Evolutionary conservation across 2,888 invertebrate species (phyloP), one percentile per base, ranked within the genome.

Genomic region (Seladonia tumulorum): DNA sequence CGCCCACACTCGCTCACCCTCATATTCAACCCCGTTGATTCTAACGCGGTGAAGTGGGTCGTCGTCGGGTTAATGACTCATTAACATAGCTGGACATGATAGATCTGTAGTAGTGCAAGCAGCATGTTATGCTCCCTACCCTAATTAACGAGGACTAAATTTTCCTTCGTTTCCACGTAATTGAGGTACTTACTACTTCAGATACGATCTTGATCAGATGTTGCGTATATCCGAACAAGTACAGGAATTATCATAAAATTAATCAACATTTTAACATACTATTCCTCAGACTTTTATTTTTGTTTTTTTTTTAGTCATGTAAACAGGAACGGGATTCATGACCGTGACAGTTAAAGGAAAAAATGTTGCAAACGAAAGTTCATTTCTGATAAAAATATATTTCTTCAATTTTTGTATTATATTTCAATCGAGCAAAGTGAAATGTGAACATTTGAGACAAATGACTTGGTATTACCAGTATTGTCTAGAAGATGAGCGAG

Each of bases 1-100:
- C 72, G 75, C 18, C 45, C 18, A 47, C 70, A 25, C 7, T 35
- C 42, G 25, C 0, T 42, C 29, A 22, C 29, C 22, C 49, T 29
- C 53, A 66, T 53, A 72, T 71, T 75, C 68, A 57, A 47, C 70
- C 53, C 73, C 76, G 66, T 73, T 72, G 63, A 60, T 53, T 71
- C 47, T 18, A 5, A 16, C 45, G 68, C 49, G n/a, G 76, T 78
- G 77, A 90, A 90, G 82, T 86, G 80, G 90, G 85, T 88, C 87
- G 84, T 88, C 82, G 85, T 85, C 75, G 82, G 87, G 88, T 90
- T 91, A 91, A 92, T 92, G 90, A 88, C 90, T 91, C 92, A 92
- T 92, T 92, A 92, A 92, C 92, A 90, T 87, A 87, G 84, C 90
- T 92, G 92, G 87, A 88, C 84, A 79, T 91, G 92, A 92, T 91